Conservation (phyloP, 2,797 vertebrate species). For the Eptatretus atami region DNA sequence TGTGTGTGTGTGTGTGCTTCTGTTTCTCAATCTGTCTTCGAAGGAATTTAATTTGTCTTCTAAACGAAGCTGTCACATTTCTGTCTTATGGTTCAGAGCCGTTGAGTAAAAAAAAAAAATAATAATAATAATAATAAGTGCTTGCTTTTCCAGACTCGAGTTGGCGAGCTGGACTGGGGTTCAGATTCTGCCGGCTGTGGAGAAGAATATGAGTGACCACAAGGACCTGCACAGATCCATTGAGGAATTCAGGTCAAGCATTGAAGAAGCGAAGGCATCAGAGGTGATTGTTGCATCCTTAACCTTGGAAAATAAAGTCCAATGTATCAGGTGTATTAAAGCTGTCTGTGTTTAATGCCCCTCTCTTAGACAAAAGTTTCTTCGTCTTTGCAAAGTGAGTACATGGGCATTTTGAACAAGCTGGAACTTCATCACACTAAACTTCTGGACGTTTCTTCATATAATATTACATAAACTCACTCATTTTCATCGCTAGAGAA, state of each 20-base stretch:
- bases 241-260: constrained; percentile 60
- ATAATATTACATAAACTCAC: background rate
- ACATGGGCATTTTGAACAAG: constrained; percentile 55
- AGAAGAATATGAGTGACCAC: constrained; percentile 57
- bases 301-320: too few species aligned
- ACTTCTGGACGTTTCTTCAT: constrained; percentile 33
- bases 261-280: constrained; percentile 41
- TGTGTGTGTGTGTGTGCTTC: constrained; percentile 6
- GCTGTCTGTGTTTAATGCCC: too few species aligned
- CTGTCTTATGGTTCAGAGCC: background rate
- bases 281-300: constrained; percentile 14
- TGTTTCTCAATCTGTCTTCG: too few species aligned
- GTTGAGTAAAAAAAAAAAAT: background rate
- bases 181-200: constrained; percentile 47
- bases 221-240: constrained; percentile 53
- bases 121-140: background rate
- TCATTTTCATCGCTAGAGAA: too few species aligned
- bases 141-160: constrained; percentile 16
- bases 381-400: constrained; percentile 46
- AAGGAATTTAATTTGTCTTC: too few species aligned
- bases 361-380: constrained; percentile 38
- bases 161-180: constrained; percentile 38
- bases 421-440: constrained; percentile 87
- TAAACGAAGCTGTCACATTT: background rate
- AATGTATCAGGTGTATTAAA: too few species aligned